A percentile compares a stretch with the other conserved stretches of the same genome.
These are phyloP conservation scores for Eilema caniola DNA, from an alignment of 2,888 invertebrate genomes.

Conservation along the genomic window DNA sequence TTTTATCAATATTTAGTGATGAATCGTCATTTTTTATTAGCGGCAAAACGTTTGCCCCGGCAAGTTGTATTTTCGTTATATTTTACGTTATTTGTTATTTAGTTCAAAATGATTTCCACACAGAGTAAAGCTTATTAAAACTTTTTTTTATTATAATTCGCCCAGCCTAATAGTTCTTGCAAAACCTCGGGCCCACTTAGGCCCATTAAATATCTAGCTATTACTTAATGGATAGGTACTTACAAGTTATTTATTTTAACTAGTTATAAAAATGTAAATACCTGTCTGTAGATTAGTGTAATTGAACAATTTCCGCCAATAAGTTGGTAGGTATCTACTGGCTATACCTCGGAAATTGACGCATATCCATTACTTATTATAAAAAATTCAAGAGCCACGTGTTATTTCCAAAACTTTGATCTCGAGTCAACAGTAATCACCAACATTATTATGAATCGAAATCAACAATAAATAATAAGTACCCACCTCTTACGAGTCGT, in stretches of 20 bases:
- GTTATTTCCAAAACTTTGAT: slow-evolving; percentile 54
- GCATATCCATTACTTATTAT: slow-evolving; percentile 25
- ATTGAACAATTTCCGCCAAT: neutral
- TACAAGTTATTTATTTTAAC: neutral
- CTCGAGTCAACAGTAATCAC: slow-evolving; percentile 53
- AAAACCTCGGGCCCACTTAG: neutral
- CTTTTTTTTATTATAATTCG: neutral
- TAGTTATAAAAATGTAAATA: neutral
- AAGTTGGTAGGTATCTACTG: slow-evolving; percentile 20
- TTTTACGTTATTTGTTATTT: too few species aligned
- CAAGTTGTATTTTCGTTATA: too few species aligned
- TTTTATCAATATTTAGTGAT: too few species aligned
- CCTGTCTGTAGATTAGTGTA: neutral
- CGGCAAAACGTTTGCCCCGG: too few species aligned
- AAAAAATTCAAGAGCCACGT: slow-evolving; percentile 52
- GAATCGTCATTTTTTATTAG: too few species aligned
- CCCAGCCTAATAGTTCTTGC: neutral
- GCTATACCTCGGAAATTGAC: slow-evolving; percentile 35
- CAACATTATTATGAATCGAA: slow-evolving; percentile 35
- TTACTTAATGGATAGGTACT: too few species aligned
- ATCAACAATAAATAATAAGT: slow-evolving; percentile 32
- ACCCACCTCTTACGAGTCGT: slow-evolving; percentile 54
- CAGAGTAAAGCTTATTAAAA: too few species aligned
- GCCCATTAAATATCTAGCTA: too few species aligned
- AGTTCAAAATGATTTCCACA: too few species aligned